Percentiles rank a stretch among this genome's conserved stretches.
Evolutionary conservation across 2,113 vertebrate genomes (phyloP).

Genomic region (Empidonax traillii): DNA sequence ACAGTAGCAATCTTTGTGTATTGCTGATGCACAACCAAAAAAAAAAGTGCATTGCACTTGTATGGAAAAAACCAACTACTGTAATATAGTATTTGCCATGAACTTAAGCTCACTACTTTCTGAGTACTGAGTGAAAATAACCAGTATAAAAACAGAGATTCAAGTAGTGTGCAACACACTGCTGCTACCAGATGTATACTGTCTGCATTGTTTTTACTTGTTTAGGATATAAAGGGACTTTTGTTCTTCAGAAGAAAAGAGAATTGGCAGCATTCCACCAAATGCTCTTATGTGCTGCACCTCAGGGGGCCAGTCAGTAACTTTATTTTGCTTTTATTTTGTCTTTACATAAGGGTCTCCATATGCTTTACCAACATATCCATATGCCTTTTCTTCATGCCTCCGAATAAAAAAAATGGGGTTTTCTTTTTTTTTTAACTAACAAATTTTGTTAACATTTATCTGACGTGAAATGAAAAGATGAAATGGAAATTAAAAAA

Average conservation of each 20-base stretch:
- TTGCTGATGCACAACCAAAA: neutral
- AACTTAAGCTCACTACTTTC: neutral
- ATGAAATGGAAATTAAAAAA: neutral
- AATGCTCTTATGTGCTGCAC: conserved; percentile 3
- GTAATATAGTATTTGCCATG: neutral
- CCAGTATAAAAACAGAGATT: neutral
- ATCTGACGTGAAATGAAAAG: neutral
- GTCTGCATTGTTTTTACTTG: neutral
- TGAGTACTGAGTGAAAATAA: neutral
- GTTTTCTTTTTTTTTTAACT: neutral
- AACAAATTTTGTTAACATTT: neutral
- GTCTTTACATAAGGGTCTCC: conserved; percentile 39
- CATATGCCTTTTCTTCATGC: neutral
- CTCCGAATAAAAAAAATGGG: neutral
- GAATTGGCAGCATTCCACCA: conserved; percentile 35
- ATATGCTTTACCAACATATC: conserved; percentile 37
- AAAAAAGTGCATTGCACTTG: neutral
- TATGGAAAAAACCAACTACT: neutral
- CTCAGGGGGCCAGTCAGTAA: conserved; percentile 5
- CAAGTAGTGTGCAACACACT: neutral
- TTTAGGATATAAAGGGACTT: conserved; percentile 24
- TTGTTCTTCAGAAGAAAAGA: conserved; percentile 3
- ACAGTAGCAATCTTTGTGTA: neutral
- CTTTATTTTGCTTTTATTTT: conserved; percentile 46
- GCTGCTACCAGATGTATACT: neutral